Conservation (phyloP, 2,888 invertebrate species). For the Neoscelio sp. region DNA sequence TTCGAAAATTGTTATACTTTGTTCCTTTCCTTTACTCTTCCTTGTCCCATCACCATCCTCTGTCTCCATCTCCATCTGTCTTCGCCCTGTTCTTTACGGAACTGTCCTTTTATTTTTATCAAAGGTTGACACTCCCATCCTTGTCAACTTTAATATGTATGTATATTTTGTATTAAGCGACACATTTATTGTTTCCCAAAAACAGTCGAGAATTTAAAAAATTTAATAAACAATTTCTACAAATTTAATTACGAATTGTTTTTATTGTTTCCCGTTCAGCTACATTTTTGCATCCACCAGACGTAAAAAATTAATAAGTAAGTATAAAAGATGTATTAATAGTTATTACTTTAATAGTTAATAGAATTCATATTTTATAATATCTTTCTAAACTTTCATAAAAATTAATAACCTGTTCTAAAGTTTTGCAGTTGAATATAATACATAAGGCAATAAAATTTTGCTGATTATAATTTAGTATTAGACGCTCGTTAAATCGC, state of each 20-base stretch:
- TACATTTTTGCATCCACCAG: no score
- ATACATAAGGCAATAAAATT: slow-evolving; percentile 42
- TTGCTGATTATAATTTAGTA: slow-evolving; percentile 27
- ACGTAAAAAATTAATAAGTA: no score
- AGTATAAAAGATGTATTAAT: slow-evolving; percentile 2
- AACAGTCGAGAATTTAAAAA: slow-evolving; percentile 68
- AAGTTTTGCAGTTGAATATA: slow-evolving; percentile 24
- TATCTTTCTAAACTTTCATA: slow-evolving; percentile 50
- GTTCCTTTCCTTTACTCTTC: slow-evolving; percentile 50
- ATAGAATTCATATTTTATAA: slow-evolving; percentile 11
- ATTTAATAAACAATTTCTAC: slow-evolving; percentile 77
- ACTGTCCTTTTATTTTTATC: slow-evolving; percentile 71
- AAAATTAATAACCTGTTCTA: slow-evolving; percentile 33
- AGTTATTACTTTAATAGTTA: no score
- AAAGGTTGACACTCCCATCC: slow-evolving; percentile 68
- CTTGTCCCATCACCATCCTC: slow-evolving; percentile 35
- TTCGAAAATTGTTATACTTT: slow-evolving; percentile 57
- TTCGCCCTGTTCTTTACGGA: slow-evolving; percentile 49
- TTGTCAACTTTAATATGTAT: slow-evolving; percentile 68
- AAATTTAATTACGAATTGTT: no score
- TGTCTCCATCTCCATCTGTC: slow-evolving; percentile 39
- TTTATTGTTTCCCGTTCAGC: no score
- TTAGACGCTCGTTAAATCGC: slow-evolving; percentile 15
- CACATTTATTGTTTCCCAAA: slow-evolving; percentile 70
- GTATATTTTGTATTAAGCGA: slow-evolving; percentile 73